Percentiles rank a stretch among this genome's conserved stretches.
Evolutionary conservation across 1,140 invertebrate genomes (phyloP).

Genomic region (Achroia grisella): DNA sequence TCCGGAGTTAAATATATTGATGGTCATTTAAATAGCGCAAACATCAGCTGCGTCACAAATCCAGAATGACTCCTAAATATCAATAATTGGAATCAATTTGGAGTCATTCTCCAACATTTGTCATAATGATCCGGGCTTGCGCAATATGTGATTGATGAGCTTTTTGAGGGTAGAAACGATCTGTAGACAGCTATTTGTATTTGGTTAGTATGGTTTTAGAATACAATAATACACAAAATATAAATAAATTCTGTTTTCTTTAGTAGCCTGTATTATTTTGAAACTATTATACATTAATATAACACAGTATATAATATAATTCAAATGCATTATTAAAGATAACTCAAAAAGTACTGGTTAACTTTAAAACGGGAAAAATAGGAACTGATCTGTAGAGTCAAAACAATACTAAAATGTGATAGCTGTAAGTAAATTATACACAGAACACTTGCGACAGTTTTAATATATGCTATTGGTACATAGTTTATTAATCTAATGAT

Average conservation of each 20-base stretch:
- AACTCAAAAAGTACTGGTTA: too few species aligned
- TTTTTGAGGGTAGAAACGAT: background rate
- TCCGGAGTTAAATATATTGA: too few species aligned
- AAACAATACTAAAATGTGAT: too few species aligned
- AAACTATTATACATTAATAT: constrained; percentile 1
- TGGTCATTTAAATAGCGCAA: constrained; percentile 18
- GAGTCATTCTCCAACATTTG: constrained; percentile 47
- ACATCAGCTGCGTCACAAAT: constrained; percentile 34
- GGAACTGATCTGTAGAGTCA: too few species aligned
- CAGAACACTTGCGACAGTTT: too few species aligned
- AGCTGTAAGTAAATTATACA: too few species aligned
- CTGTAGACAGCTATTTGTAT: too few species aligned
- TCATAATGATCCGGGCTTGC: constrained; percentile 48
- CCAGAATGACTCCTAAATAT: constrained; percentile 61
- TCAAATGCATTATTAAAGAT: background rate
- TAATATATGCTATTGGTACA: too few species aligned
- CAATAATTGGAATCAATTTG: constrained; percentile 63
- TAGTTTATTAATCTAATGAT: too few species aligned
- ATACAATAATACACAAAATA: too few species aligned
- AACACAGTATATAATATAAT: background rate
- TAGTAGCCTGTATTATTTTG: background rate
- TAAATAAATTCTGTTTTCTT: constrained; percentile 4
- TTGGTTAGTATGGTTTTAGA: too few species aligned
- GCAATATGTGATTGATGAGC: constrained; percentile 59
- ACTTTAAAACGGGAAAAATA: too few species aligned